These are phyloP conservation scores for Perodicticus potto DNA, from an alignment of 2,797 vertebrate species.

Conservation along the genomic window DNA sequence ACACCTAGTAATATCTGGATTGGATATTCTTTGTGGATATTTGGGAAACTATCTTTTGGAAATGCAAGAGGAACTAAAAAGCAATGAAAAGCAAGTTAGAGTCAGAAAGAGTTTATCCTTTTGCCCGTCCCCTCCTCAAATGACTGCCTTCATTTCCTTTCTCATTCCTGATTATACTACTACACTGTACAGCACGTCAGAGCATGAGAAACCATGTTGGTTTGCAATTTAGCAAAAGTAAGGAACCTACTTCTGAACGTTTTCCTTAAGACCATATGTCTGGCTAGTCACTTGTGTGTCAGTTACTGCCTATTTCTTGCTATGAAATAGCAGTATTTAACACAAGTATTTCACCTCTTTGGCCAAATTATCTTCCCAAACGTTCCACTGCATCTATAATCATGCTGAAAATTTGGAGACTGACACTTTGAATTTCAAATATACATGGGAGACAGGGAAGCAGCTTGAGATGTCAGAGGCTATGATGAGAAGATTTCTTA, in stretches of 20 bases:
- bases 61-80: slow-evolving; percentile 1
- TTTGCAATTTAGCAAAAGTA: slow-evolving; percentile 18
- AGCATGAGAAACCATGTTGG: background rate
- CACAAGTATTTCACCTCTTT: slow-evolving; percentile 5
- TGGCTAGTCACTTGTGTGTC: background rate
- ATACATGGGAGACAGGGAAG: background rate
- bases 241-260: background rate
- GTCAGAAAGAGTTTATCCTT: background rate
- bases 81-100: background rate
- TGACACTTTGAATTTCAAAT: background rate
- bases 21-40: background rate
- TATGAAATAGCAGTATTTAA: slow-evolving; percentile 51
- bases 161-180: background rate
- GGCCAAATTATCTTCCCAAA: background rate
- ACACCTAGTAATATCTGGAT: background rate
- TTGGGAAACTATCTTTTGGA: background rate
- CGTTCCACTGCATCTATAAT: background rate
- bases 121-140: background rate
- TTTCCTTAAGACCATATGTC: slow-evolving; percentile 42
- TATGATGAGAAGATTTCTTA: background rate
- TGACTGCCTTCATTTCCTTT: background rate
- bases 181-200: background rate
- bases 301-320: slow-evolving; percentile 35
- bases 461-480: background rate
- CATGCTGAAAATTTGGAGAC: slow-evolving; percentile 1